Base-by-base conservation (phyloP, 2,888 invertebrate species). In the Pedicia rivosa region DNA sequence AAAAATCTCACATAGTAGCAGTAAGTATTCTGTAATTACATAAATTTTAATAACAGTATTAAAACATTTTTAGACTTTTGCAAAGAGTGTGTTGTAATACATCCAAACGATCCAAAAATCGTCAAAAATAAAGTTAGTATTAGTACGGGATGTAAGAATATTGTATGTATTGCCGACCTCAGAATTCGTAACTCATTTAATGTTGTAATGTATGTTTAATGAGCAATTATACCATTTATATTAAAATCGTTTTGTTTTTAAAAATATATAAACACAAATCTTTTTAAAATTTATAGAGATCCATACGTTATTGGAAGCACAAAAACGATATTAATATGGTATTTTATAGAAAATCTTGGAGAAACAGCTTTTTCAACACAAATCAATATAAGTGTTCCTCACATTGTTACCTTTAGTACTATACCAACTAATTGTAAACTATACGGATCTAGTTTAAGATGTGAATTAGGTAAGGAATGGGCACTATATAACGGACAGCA, bases 311-410 rank as follows among this genome's bases (percentile, higher is more conserved):
- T 42, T 17, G 42, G 42, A n/a, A 38, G 39, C 8, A 25, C 36
- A 2, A 34, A 20, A 15, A 36, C 37, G 10, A 34, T 43, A 6
- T 36, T 14, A 12, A 32, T 43, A 14, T 29, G 34, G 16, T 43
- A 43, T 24, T 36, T 32, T 7, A 44, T 59, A 9, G 40, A 36
- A 10, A 61, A 59, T 45, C 31, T 16, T 4, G 54, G 53, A 8
- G 59, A 60, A 45, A 52, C 54, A 13, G 59, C 59, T 3, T 59
- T 54, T 40, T 46, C 50, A 9, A 49, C 55, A 0, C 47, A 53
- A 42, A 20, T 32, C 32, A 6, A 22, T 32, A 13, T 13, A 32
- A 32, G 6, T 22, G 14, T 32, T n/a, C n/a, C n/a, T n/a, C n/a
- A n/a, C n/a, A n/a, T n/a, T n/a, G n/a, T n/a, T n/a, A n/a, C n/a